Evolutionary conservation across 2,888 invertebrate genomes (phyloP), one percentile per base, ranked within the genome.

Genomic region (Rhabditoides inermis): DNA sequence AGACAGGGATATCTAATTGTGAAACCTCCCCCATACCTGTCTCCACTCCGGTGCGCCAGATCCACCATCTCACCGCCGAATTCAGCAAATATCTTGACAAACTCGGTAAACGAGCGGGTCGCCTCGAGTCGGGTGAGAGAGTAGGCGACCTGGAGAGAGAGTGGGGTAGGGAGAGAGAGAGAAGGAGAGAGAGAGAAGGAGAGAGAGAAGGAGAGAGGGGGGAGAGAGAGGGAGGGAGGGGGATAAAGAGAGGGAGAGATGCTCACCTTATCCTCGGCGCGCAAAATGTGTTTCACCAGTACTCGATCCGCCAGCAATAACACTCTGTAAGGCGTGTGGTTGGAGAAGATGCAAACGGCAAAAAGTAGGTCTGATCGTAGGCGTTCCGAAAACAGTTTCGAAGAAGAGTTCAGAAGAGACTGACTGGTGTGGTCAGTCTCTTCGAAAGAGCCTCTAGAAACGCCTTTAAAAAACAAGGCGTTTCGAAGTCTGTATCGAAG

Each of bases 51-150:
- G 77, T 94, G 88, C 25, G 95, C 94, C 68, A 98, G 81, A 78
- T 95, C 94, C 62, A 98, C 92, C 94, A 98, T 95, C 78, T 95
- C 92, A 23, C 87, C 87, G 37, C 95, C 98, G 78, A 98, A 95
- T 78, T 92, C 90, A 67, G 92, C 91, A 81, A 98, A 98, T 23
- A 92, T 90, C 77, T 91, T 88, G 53, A 98, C 94, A 79, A 98
- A 98, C 80, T 98, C 95, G 48, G 92, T 90, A 68, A 81, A 81
- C 59, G 78, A 78, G 48, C 77, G 76, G 20, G 81, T 80, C 55
- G 76, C 77, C 67, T 82, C 82, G 53, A 83, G 71, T 36, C 79
- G 76, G 44, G 77, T 72, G 37, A 81, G 68, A 37, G 79, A 80
- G 52, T 70, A 74, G 18, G 77, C 67, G 27, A 81, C 80, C 79